These are phyloP conservation scores for Felis chaus DNA, from an alignment of 2,113 vertebrate species.

Conservation along the genomic window DNA sequence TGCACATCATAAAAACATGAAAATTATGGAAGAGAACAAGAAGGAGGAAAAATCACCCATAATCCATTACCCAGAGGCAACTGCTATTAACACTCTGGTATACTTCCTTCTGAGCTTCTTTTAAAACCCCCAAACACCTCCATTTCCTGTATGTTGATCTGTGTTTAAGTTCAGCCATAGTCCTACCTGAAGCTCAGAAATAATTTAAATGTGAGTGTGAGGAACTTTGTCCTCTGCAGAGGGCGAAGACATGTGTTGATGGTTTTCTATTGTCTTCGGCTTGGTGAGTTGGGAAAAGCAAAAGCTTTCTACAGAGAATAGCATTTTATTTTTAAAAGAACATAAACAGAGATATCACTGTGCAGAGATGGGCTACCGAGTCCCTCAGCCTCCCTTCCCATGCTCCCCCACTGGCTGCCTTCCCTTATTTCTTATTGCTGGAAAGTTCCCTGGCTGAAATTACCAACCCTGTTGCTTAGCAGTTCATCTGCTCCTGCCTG, in stretches of 20 bases:
- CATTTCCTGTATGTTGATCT: neutral
- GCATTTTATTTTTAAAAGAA: conserved; percentile 32
- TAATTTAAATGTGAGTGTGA: neutral
- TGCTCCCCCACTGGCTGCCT: conserved; percentile 47
- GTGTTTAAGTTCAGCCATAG: neutral
- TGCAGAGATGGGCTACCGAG: neutral
- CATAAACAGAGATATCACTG: neutral
- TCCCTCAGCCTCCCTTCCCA: neutral
- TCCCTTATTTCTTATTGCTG: conserved; percentile 70
- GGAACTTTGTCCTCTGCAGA: neutral
- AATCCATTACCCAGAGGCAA: neutral
- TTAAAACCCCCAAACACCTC: neutral
- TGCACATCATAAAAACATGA: neutral
- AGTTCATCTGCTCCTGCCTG: conserved; percentile 74
- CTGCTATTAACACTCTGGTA: neutral
- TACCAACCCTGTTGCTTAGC: conserved; percentile 77
- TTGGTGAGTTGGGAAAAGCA: neutral
- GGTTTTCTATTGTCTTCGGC: neutral
- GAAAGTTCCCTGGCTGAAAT: conserved; percentile 73
- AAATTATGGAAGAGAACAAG: neutral
- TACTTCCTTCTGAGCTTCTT: neutral
- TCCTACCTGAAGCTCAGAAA: neutral
- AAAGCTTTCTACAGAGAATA: neutral
- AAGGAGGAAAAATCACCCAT: neutral
- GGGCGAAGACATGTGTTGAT: neutral